Conservation (phyloP, 2,888 invertebrate genomes). For the Pseudanteris insignis region DNA sequence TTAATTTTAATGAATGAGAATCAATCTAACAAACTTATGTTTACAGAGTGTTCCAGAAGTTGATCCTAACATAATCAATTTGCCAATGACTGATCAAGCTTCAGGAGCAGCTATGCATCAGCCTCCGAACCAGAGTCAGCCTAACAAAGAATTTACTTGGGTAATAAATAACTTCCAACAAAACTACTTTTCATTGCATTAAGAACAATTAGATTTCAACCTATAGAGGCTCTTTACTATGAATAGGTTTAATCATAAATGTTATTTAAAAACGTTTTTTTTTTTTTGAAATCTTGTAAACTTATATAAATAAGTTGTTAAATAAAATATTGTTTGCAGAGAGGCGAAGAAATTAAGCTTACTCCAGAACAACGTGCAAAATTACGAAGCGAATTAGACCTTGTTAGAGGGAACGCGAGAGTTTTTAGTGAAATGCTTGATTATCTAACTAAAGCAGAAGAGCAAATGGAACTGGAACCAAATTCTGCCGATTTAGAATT, state of each 20-base stretch:
- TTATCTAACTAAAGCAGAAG: conserved; percentile 78
- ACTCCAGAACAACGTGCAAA: conserved; percentile 88
- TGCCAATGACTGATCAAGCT: conserved; percentile 47
- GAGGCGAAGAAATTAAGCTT: conserved; percentile 68
- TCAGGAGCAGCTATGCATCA: conserved; percentile 36
- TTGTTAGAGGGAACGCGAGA: conserved; percentile 92
- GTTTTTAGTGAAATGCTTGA: conserved; percentile 96
- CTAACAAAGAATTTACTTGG: too few relatives aligned
- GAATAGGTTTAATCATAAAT: too few relatives aligned
- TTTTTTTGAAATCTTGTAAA: too few relatives aligned
- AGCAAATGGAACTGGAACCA: conserved; percentile 72
- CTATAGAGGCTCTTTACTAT: too few relatives aligned
- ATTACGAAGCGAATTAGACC: conserved; percentile 88
- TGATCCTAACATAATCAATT: conserved; percentile 49
- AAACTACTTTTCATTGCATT: too few relatives aligned
- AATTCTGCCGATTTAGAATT: conserved; percentile 88
- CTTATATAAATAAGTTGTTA: too few relatives aligned
- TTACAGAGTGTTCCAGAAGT: conserved; percentile 64
- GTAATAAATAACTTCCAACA: too few relatives aligned
- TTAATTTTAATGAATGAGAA: too few relatives aligned
- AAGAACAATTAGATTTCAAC: too few relatives aligned
- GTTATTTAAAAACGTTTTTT: too few relatives aligned
- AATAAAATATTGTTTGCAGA: too few relatives aligned
- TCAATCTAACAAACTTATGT: too few relatives aligned
- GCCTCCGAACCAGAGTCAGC: conserved; percentile 62